A percentile compares a stretch with the other conserved stretches of the same genome.
These are phyloP conservation scores for Mactromeris polynyma DNA, from an alignment of 2,888 invertebrate species.

Conservation along the genomic window DNA sequence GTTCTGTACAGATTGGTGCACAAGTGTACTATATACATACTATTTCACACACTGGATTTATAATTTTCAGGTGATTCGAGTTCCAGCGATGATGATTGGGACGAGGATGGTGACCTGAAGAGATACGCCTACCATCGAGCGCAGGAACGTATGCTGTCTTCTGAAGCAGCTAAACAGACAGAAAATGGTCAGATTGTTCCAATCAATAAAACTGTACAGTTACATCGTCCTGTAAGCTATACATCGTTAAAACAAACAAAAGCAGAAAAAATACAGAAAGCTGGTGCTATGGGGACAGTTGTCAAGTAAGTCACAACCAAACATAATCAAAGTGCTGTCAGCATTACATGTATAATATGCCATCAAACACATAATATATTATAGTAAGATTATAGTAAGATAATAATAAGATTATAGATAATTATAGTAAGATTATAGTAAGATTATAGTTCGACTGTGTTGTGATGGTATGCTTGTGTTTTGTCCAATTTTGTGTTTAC, in stretches of 20 bases:
- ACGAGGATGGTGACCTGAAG: constrained; percentile 74
- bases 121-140: constrained; percentile 70
- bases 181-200: constrained; percentile 76
- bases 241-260: constrained; percentile 79
- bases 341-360: no score
- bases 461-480: no score
- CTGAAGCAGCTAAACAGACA: constrained; percentile 66
- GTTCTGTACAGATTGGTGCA: no score
- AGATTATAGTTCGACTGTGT: no score
- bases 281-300: constrained; percentile 78
- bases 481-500: no score
- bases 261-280: constrained; percentile 78
- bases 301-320: constrained; percentile 71
- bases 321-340: background rate
- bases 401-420: no score
- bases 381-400: no score
- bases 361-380: no score
- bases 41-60: background rate
- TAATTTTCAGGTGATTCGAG: constrained; percentile 53
- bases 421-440: no score
- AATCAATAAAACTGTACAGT: constrained; percentile 78
- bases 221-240: constrained; percentile 82
- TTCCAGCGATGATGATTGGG: constrained; percentile 77
- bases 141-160: constrained; percentile 66
- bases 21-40: no score